Percentiles rank a stretch among this genome's conserved stretches.
Evolutionary conservation across 2,797 vertebrate genomes (phyloP).

Genomic region (Triplophysa yarkandensis): DNA sequence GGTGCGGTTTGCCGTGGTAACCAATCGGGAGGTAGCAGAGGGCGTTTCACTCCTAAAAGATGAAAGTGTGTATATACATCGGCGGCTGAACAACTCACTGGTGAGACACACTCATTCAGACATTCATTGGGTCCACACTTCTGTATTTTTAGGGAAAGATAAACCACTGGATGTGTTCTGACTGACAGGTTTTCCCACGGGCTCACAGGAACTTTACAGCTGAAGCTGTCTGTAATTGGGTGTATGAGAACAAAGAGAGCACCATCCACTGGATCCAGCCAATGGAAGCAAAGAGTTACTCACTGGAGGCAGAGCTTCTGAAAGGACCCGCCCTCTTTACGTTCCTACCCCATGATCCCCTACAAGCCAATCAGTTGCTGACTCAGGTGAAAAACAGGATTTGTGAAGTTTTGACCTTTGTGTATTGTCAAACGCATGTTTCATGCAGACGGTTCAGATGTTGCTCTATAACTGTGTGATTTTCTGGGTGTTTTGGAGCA

Average conservation of each 20-base stretch:
- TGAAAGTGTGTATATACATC: conserved; percentile 88
- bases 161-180: not conserved
- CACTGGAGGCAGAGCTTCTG: conserved; percentile 79
- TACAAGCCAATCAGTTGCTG: conserved; percentile 76
- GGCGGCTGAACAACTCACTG: conserved; percentile 88
- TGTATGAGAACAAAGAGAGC: conserved; percentile 83
- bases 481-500: conserved; percentile 61
- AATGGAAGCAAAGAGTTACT: conserved; percentile 63
- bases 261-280: conserved; percentile 65
- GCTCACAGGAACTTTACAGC: conserved; percentile 85
- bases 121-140: not conserved
- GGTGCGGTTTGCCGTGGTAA: conserved; percentile 91
- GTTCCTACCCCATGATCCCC: conserved; percentile 88
- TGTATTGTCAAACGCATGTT: too few species aligned
- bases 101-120: conserved; percentile 73
- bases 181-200: conserved; percentile 83
- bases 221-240: conserved; percentile 88
- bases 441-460: too few species aligned
- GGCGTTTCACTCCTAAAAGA: conserved; percentile 81
- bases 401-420: too few species aligned
- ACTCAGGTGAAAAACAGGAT: too few species aligned
- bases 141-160: not conserved
- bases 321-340: conserved; percentile 92
- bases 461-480: too few species aligned
- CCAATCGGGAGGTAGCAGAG: conserved; percentile 82